Evolutionary conservation across 2,888 invertebrate species (phyloP).

Genomic region (Priocnemis perturbator): DNA sequence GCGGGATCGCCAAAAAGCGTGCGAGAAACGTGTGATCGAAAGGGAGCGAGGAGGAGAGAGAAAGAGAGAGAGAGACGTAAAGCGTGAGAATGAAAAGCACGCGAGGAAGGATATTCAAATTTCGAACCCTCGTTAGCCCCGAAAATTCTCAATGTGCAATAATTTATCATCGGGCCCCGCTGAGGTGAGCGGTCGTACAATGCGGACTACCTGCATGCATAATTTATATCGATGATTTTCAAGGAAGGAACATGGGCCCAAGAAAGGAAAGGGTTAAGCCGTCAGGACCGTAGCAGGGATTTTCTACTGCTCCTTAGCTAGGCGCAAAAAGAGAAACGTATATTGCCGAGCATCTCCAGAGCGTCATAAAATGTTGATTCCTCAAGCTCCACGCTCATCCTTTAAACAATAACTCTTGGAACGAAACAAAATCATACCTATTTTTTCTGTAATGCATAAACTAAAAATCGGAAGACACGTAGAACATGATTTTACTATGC

Average conservation of each 20-base stretch:
- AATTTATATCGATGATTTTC: constrained; percentile 63
- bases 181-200: constrained; percentile 65
- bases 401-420: no score
- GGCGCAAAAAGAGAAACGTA: no score
- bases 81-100: constrained; percentile 69
- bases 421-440: no score
- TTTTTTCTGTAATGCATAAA: no score
- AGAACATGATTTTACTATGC: no score
- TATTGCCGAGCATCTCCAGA: no score
- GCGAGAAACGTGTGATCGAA: constrained; percentile 20
- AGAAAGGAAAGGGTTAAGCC: constrained; percentile 47
- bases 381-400: no score
- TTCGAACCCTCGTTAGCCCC: constrained; percentile 70
- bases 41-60: constrained; percentile 40
- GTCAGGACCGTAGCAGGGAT: constrained; percentile 42
- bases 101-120: constrained; percentile 72
- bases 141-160: constrained; percentile 68
- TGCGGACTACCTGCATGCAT: constrained; percentile 67
- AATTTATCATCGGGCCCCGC: constrained; percentile 72
- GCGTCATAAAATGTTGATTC: no score
- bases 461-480: no score
- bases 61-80: constrained; percentile 36
- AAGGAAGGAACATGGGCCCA: constrained; percentile 52
- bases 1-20: constrained; percentile 31
- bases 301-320: no score